A percentile compares a stretch with the other conserved stretches of the same genome.
These are phyloP conservation scores for Onthophagus taurus DNA, from an alignment of 1,140 invertebrate species.

Conservation along the genomic window DNA sequence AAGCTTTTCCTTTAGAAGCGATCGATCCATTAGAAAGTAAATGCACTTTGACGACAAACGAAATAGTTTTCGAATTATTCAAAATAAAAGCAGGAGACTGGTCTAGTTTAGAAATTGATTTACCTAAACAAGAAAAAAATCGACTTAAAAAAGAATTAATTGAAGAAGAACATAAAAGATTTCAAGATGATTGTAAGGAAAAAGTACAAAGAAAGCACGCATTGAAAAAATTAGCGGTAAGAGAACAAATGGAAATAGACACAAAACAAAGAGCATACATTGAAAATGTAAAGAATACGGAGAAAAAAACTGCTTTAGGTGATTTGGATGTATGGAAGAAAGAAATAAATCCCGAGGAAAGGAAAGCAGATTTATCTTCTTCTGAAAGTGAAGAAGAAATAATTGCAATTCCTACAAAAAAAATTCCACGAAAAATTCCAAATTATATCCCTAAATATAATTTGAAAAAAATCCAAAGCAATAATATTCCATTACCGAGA, in stretches of 20 bases:
- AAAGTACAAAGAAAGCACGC: slow-evolving; percentile 41
- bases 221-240: slow-evolving; percentile 45
- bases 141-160: slow-evolving; percentile 43
- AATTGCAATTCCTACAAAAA: slow-evolving; percentile 2
- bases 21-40: slow-evolving; percentile 48
- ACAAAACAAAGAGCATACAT: slow-evolving; percentile 44
- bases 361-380: neutral
- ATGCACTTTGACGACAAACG: slow-evolving; percentile 45
- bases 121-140: slow-evolving; percentile 46
- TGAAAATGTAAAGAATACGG: slow-evolving; percentile 44
- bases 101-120: slow-evolving; percentile 44
- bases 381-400: slow-evolving; percentile 20
- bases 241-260: slow-evolving; percentile 51
- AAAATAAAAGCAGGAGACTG: slow-evolving; percentile 47
- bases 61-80: slow-evolving; percentile 50
- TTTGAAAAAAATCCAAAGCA: slow-evolving; percentile 31
- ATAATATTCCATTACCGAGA: slow-evolving; percentile 47
- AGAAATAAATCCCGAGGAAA: neutral
- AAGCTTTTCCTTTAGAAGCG: slow-evolving; percentile 49
- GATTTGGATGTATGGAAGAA: slow-evolving; percentile 56
- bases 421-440: slow-evolving; percentile 31
- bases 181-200: slow-evolving; percentile 44
- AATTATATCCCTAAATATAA: slow-evolving; percentile 38
- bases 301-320: slow-evolving; percentile 51
- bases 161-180: slow-evolving; percentile 37